Percentiles rank a stretch among this genome's conserved stretches.
phyloP scores from a whole-genome alignment of 92 coral and sea anemone species.

The Epizoanthus rinbou region DNA sequence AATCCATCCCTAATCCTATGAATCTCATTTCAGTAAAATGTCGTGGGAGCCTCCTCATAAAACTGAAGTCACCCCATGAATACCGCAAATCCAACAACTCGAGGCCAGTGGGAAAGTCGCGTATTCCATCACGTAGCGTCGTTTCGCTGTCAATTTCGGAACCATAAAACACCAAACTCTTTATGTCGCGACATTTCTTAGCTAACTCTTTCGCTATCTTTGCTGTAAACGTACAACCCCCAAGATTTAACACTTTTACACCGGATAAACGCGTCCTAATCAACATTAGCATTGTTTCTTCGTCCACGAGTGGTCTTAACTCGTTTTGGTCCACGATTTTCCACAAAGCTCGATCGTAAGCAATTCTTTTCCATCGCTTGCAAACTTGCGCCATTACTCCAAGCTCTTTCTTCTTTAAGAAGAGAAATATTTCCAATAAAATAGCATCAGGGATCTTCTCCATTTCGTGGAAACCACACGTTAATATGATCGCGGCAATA shows the following conservation, averaged over 20 bases:
- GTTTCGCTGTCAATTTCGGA: slow-evolving; percentile 79
- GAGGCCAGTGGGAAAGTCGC: slow-evolving; percentile 93
- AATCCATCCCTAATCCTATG: slow-evolving; percentile 92
- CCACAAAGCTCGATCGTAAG: slow-evolving; percentile 99
- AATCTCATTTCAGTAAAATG: slow-evolving; percentile 97
- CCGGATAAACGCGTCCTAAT: slow-evolving; percentile 94
- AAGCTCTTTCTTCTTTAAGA: slow-evolving; percentile 77
- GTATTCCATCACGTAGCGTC: slow-evolving; percentile 79
- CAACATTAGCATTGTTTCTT: slow-evolving; percentile 91
- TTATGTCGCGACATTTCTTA: slow-evolving; percentile 74
- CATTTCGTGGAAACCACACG: slow-evolving; percentile 53
- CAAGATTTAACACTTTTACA: slow-evolving; percentile 88
- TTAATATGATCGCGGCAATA: slow-evolving; percentile 17
- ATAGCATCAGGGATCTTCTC: slow-evolving; percentile 95
- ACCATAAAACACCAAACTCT: slow-evolving; percentile 86
- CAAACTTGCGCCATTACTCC: slow-evolving; percentile 85
- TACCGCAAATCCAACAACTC: slow-evolving; percentile 96
- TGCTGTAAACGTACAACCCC: slow-evolving; percentile 88
- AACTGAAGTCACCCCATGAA: slow-evolving; percentile 95
- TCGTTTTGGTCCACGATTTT: slow-evolving; percentile 84
- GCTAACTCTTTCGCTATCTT: slow-evolving; percentile 95
- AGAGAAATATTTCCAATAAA: slow-evolving; percentile 83
- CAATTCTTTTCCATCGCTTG: slow-evolving; percentile 91
- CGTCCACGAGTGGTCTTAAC: slow-evolving; percentile 77
- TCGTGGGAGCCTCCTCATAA: slow-evolving; percentile 95